Evolutionary conservation across 2,113 vertebrate species (phyloP).

Genomic region (Apteryx owenii): DNA sequence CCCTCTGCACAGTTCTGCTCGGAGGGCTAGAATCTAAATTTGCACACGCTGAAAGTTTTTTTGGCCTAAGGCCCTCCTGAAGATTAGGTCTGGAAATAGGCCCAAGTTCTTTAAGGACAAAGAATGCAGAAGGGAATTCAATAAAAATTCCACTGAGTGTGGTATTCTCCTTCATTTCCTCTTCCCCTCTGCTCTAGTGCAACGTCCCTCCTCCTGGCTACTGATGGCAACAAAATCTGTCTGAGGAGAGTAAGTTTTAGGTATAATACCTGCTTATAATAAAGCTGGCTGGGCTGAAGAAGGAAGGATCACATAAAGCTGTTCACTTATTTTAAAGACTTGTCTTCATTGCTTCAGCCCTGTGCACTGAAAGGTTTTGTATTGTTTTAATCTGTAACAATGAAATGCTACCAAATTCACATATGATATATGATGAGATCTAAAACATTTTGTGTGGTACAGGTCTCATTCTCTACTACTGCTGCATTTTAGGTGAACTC

Average conservation of each 20-base stretch:
- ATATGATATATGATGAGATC: rapidly evolving
- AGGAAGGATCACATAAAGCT: neutral
- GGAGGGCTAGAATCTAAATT: neutral
- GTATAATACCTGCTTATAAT: neutral
- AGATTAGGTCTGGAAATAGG: neutral
- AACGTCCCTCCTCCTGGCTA: neutral
- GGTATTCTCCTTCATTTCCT: slow-evolving; percentile 53
- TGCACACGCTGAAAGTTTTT: neutral
- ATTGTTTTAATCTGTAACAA: neutral
- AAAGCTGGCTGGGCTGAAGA: neutral
- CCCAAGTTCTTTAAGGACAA: neutral
- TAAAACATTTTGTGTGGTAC: neutral
- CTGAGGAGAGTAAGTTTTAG: neutral
- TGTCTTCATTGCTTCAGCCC: neutral
- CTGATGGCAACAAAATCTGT: neutral
- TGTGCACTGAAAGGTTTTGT: neutral
- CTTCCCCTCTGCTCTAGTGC: neutral
- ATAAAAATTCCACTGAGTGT: slow-evolving; percentile 6
- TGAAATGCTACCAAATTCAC: neutral
- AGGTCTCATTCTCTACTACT: neutral
- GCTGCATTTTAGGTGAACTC: neutral
- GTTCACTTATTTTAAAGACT: neutral
- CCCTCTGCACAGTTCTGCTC: neutral
- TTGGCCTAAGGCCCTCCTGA: neutral
- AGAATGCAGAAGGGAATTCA: neutral